Conservation (phyloP, 2,113 vertebrate genomes). For the Phalacrocorax aristotelis region DNA sequence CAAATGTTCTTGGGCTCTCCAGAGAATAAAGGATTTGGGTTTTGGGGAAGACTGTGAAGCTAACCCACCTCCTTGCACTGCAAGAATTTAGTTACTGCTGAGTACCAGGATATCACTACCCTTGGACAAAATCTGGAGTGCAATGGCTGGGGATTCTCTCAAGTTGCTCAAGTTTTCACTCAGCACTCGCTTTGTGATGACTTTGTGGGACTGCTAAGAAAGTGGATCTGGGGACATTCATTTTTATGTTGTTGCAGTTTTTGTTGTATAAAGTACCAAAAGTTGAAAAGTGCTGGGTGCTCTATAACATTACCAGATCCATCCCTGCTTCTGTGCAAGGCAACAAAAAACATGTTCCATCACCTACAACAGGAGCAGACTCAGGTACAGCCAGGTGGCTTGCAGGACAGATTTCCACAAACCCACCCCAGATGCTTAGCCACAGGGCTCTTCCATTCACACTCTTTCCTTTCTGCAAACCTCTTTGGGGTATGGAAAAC, state of each 20-base stretch:
- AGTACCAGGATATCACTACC: neutral
- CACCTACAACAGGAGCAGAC: neutral
- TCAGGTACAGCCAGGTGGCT: neutral
- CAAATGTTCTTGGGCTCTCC: fast-evolving
- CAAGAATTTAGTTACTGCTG: neutral
- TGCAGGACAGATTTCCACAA: neutral
- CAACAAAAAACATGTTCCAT: neutral
- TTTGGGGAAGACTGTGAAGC: neutral
- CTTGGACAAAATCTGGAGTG: neutral
- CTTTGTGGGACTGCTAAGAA: neutral
- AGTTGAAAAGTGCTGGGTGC: neutral
- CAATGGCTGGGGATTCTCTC: neutral
- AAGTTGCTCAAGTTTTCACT: neutral
- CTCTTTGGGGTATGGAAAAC: neutral
- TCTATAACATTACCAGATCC: neutral
- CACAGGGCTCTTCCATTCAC: neutral
- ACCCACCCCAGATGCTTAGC: neutral
- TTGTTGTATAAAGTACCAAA: neutral
- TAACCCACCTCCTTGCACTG: neutral
- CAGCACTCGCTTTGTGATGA: neutral
- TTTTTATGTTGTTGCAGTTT: neutral
- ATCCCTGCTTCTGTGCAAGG: neutral
- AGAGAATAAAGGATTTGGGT: neutral
- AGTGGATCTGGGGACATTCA: neutral
- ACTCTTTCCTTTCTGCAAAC: neutral